Conservation (phyloP, 2,113 vertebrate species). For the Cynocephalus volans region DNA sequence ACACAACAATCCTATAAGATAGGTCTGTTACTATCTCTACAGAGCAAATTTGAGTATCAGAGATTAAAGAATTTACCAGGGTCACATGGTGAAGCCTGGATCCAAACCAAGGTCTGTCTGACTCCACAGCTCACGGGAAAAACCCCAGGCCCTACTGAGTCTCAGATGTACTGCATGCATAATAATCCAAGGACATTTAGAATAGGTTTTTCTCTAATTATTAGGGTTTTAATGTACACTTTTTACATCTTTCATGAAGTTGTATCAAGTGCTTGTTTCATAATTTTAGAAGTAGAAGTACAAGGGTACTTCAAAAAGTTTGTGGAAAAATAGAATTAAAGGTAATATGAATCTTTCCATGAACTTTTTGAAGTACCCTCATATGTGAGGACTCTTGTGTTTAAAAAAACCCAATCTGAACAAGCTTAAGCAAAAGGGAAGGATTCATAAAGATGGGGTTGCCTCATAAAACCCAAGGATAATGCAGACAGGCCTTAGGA, state of each 20-base stretch:
- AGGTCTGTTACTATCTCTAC: conserved; percentile 4
- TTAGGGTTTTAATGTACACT: neutral
- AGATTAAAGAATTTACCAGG: conserved; percentile 29
- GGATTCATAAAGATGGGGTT: conserved; percentile 36
- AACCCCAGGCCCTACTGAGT: neutral
- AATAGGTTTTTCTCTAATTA: conserved; percentile 29
- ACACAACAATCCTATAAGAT: neutral
- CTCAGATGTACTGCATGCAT: conserved; percentile 8
- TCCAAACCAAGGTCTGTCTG: conserved; percentile 18
- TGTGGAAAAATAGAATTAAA: no score
- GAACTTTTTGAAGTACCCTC: no score
- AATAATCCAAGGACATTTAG: conserved; percentile 33
- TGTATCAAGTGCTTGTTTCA: conserved; percentile 34
- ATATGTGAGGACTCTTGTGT: conserved; percentile 38
- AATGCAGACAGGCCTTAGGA: conserved; percentile 37
- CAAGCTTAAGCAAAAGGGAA: conserved; percentile 37
- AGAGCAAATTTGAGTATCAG: conserved; percentile 53
- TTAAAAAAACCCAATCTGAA: conserved; percentile 65
- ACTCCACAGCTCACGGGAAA: conserved; percentile 13
- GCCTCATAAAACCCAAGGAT: conserved; percentile 42
- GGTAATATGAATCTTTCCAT: no score
- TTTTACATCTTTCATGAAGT: conserved; percentile 45
- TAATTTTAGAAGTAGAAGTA: conserved; percentile 27
- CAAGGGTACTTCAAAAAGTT: no score
- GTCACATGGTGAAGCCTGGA: conserved; percentile 56